Base-by-base conservation (phyloP, 2,888 invertebrate species). In the Andricus curvator region DNA sequence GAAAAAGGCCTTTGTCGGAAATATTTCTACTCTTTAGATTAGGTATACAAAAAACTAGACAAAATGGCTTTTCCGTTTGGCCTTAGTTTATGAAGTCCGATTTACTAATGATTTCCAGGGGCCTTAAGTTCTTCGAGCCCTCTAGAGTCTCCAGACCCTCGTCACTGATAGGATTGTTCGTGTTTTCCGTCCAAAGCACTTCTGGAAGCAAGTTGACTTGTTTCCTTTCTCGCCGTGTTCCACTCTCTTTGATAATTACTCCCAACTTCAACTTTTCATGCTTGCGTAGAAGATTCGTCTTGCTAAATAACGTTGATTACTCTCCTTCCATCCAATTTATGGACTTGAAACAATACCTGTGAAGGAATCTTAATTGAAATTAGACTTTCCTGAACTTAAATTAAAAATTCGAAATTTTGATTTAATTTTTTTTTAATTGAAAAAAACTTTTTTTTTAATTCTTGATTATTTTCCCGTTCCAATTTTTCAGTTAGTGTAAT, bases 251-350 rank as follows among this genome's bases (percentile, higher is more conserved):
- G 37, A 51, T 70, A 70, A 70, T 70, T 70, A 70, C 70, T 51
- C 29, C 29, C n/a, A 70, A 70, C 70, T 70, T 70, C 9, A 70
- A 51, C 51, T 51, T 51, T 20, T 70, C 51, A 70, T 70, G 51
- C 22, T 37, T 17, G 1, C 8, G 8, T 37, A 37, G 37, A 37
- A 37, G 1, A 37, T 37, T 9, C 8, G 70, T 70, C 44, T n/a
- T 25, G 25, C 48, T 70, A 70, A 48, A 70, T 70, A 48, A 70
- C 29, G 51, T 70, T 70, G 70, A 70, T 70, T 70, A 48, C 29
- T 20, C 33, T 70, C 48, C 17, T 33, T 33, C 70, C 11, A 20
- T 9, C n/a, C 37, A 37, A 44, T 67, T 67, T 22, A 67, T 37
- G 1, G n/a, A 41, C 44, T 22, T 67, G 22, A 22, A 25, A 44